Conservation (phyloP, 2,888 invertebrate genomes). For the Zygothrica quintamaculata region DNA sequence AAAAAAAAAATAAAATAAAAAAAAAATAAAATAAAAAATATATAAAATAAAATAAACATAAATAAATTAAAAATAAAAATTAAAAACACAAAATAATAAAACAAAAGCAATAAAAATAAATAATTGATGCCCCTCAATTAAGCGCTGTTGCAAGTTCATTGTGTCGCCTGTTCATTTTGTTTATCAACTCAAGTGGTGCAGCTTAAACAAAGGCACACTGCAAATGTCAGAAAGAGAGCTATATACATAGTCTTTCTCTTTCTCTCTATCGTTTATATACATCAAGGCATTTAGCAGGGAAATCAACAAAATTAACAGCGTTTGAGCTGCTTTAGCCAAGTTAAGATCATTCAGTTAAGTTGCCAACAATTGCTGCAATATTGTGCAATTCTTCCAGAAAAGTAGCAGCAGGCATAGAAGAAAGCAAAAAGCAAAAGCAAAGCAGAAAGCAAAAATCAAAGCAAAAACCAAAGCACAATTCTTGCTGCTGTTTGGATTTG, state of each 20-base stretch:
- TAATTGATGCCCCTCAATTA: conserved; percentile 84
- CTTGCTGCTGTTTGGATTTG: conserved; percentile 43
- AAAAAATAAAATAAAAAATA: neutral
- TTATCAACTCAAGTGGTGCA: conserved; percentile 25
- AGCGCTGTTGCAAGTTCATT: conserved; percentile 72
- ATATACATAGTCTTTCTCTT: too few species aligned
- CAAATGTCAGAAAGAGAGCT: neutral
- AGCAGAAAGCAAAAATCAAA: too few species aligned
- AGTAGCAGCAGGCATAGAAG: too few species aligned
- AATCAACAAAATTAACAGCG: conserved; percentile 48
- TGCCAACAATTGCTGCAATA: too few species aligned
- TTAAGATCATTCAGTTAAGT: neutral
- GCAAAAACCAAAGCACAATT: conserved; percentile 54
- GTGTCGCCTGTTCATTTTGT: conserved; percentile 46
- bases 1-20: neutral
- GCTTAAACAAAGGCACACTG: neutral
- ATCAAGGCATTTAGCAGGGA: conserved; percentile 40
- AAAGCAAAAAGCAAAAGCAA: too few species aligned
- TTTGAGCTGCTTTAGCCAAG: conserved; percentile 3
- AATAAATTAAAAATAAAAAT: too few species aligned
- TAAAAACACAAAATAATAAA: conserved; percentile 12
- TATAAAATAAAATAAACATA: neutral
- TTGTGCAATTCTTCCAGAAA: too few species aligned
- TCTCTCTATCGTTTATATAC: too few species aligned
- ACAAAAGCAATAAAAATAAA: conserved; percentile 83